These are phyloP conservation scores for Magallana angulata DNA, from an alignment of 1,140 invertebrate genomes.

Conservation along the genomic window DNA sequence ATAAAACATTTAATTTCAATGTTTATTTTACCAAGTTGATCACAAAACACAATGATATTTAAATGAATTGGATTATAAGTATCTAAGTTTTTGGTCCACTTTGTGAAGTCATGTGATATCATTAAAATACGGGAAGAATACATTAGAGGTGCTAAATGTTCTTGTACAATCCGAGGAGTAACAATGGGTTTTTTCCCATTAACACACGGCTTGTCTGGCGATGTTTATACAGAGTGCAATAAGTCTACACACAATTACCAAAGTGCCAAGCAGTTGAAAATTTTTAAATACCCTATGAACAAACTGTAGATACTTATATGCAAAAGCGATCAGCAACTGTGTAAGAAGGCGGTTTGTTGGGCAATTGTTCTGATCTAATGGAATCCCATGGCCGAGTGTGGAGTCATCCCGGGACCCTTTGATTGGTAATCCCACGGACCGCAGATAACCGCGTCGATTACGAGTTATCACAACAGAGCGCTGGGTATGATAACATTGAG, in stretches of 20 bases:
- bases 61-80: slow-evolving; percentile 20
- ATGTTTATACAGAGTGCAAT: slow-evolving; percentile 14
- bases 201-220: background rate
- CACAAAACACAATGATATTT: slow-evolving; percentile 6
- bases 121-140: slow-evolving; percentile 43
- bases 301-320: slow-evolving; percentile 20
- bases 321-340: slow-evolving; percentile 20
- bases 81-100: background rate
- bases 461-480: background rate
- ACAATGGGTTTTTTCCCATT: background rate
- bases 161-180: background rate
- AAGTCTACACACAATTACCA: background rate
- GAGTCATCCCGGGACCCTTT: slow-evolving; percentile 5
- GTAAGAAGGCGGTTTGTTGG: background rate
- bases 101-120: background rate
- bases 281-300: slow-evolving; percentile 17
- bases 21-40: background rate
- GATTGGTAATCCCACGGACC: slow-evolving; percentile 7
- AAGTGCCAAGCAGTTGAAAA: slow-evolving; percentile 31
- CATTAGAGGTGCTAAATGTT: slow-evolving; percentile 30
- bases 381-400: background rate
- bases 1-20: background rate
- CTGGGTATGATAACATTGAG: background rate
- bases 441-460: background rate
- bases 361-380: background rate